Percentiles rank a stretch among this genome's conserved stretches.
Conservation (phyloP, 1,140 invertebrate species). For the Anastatus disparis region DNA sequence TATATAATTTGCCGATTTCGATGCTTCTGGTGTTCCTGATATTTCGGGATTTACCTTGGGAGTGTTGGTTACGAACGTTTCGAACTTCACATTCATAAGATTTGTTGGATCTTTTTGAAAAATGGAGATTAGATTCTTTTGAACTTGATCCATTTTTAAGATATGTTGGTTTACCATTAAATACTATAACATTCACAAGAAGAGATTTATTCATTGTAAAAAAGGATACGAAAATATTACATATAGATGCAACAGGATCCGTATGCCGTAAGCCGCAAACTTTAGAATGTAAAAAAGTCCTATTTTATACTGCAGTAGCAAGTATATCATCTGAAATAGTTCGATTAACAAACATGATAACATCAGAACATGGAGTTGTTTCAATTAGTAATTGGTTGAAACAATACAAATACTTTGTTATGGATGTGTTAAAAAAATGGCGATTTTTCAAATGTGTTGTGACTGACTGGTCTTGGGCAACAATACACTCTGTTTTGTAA, state of each 20-base stretch:
- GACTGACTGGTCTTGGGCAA: conserved; percentile 6
- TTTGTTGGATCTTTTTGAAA: background rate
- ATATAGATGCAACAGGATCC: background rate
- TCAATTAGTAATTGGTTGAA: background rate
- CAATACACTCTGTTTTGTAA: background rate
- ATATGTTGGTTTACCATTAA: no score
- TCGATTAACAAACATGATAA: background rate
- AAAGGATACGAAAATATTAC: background rate
- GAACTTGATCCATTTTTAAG: no score
- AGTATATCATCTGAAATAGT: background rate
- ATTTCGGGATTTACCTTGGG: no score
- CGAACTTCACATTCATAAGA: no score
- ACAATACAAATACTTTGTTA: background rate
- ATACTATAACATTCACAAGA: no score
- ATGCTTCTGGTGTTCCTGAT: no score
- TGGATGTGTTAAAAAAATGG: background rate
- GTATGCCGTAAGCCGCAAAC: background rate
- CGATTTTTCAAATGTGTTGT: background rate
- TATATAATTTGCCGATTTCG: no score
- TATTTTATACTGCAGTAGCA: background rate
- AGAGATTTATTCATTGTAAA: background rate
- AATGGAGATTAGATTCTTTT: background rate
- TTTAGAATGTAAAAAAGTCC: background rate
- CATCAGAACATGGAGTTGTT: background rate
- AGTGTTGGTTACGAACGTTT: no score